Percentiles rank a stretch among this genome's conserved stretches.
phyloP scores from a whole-genome alignment of 2,113 vertebrate species.

The Electrona antarctica region DNA sequence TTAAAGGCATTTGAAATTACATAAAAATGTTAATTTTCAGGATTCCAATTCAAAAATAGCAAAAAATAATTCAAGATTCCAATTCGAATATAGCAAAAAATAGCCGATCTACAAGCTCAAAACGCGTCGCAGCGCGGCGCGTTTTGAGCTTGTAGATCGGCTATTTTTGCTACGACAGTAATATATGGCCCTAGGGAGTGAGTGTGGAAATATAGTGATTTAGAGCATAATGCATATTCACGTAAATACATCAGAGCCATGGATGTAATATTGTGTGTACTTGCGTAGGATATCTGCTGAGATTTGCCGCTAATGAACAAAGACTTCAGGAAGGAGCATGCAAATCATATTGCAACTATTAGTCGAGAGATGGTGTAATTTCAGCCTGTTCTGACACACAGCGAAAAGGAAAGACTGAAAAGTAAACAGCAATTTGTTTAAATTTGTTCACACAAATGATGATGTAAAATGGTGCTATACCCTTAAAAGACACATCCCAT shows the following conservation, averaged over 20 bases:
- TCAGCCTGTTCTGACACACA: conserved; percentile 3
- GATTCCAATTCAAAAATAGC: too few species aligned
- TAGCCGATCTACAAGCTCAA: too few species aligned
- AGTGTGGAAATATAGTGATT: too few species aligned
- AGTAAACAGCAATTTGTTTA: conserved; percentile 8
- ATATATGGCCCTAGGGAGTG: too few species aligned
- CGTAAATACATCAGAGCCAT: not conserved
- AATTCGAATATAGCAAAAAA: too few species aligned
- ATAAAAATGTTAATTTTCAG: too few species aligned
- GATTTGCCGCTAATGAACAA: conserved; percentile 15
- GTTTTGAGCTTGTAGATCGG: too few species aligned
- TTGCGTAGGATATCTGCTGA: not conserved
- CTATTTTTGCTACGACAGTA: too few species aligned
- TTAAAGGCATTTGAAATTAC: too few species aligned
- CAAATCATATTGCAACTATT: conserved; percentile 18
- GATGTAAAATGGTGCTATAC: conserved; percentile 21
- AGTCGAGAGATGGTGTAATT: conserved; percentile 13
- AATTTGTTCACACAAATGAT: conserved; percentile 13
- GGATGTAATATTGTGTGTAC: not conserved
- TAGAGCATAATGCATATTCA: not conserved
- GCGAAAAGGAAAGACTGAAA: not conserved
- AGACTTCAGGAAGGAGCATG: conserved; percentile 13
- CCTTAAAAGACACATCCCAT: conserved; percentile 18
- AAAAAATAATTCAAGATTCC: too few species aligned
- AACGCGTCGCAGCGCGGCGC: too few species aligned